Evolutionary conservation across 2,888 invertebrate species (phyloP).

Genomic region (Spisula solida): DNA sequence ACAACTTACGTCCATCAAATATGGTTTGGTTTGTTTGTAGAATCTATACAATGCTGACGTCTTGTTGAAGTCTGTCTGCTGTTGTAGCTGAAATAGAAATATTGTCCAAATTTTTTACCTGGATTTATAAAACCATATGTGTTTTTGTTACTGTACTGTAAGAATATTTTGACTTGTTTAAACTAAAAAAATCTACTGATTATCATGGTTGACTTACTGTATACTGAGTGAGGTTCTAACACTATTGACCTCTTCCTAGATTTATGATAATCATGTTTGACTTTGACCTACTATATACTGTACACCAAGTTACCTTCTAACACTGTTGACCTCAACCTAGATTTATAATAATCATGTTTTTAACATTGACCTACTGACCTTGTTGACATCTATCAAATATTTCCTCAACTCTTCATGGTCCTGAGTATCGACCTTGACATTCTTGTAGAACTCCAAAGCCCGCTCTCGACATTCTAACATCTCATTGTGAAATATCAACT

Average conservation of each 20-base stretch:
- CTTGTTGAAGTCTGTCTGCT: constrained; percentile 58
- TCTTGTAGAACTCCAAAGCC: constrained; percentile 61
- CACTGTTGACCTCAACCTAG: not conserved
- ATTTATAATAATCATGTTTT: too few species aligned
- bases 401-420: constrained; percentile 39
- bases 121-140: too few species aligned
- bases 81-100: constrained; percentile 43
- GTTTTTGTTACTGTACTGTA: too few species aligned
- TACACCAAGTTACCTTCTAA: not conserved
- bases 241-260: not conserved
- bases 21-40: constrained; percentile 61
- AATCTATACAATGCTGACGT: constrained; percentile 69
- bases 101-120: not conserved
- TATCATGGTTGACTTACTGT: too few species aligned
- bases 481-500: constrained; percentile 63
- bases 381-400: constrained; percentile 58
- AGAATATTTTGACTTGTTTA: too few species aligned
- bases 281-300: not conserved
- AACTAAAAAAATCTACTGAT: too few species aligned
- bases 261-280: not conserved
- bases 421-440: constrained; percentile 38
- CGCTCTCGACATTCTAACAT: constrained; percentile 58
- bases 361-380: constrained; percentile 40
- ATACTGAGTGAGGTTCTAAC: too few species aligned
- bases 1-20: constrained; percentile 53